phyloP scores from a whole-genome alignment of 2,113 vertebrate genomes.

The Chiloscyllium plagiosum region DNA sequence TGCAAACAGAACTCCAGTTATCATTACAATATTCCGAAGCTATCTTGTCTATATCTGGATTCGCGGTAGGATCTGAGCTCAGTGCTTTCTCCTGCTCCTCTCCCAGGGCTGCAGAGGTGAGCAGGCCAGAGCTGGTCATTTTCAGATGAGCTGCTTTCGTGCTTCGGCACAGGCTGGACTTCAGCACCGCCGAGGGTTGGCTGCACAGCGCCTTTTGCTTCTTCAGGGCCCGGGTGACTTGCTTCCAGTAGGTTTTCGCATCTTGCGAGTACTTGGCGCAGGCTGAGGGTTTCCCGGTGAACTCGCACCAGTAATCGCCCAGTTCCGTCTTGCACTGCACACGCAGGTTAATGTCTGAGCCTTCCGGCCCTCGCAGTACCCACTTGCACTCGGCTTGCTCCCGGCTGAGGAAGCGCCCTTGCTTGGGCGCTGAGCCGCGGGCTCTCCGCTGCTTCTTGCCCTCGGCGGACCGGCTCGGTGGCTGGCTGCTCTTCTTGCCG shows the following conservation, averaged over 20 bases:
- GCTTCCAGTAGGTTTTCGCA: conserved; percentile 70
- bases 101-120: background rate
- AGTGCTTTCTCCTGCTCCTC: background rate
- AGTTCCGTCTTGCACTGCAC: conserved; percentile 56
- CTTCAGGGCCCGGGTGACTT: conserved; percentile 62
- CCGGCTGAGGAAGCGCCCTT: conserved; percentile 62
- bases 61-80: too few species aligned
- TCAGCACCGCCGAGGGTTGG: conserved; percentile 54
- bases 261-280: conserved; percentile 60
- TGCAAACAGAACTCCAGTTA: background rate
- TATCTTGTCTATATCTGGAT: background rate
- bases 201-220: conserved; percentile 68
- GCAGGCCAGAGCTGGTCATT: conserved; percentile 42
- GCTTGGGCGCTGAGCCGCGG: conserved; percentile 41
- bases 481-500: conserved; percentile 27
- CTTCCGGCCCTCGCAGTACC: conserved; percentile 47
- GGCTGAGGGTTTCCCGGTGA: conserved; percentile 58
- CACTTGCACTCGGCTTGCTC: conserved; percentile 70
- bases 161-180: conserved; percentile 67
- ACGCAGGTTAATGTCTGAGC: conserved; percentile 44
- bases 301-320: conserved; percentile 62
- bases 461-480: conserved; percentile 37
- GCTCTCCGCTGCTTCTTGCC: conserved; percentile 43
- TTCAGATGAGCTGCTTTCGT: conserved; percentile 64
- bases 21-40: background rate